Evolutionary conservation across 1,140 invertebrate species (phyloP).

Genomic region (Oryctes rhinoceros): DNA sequence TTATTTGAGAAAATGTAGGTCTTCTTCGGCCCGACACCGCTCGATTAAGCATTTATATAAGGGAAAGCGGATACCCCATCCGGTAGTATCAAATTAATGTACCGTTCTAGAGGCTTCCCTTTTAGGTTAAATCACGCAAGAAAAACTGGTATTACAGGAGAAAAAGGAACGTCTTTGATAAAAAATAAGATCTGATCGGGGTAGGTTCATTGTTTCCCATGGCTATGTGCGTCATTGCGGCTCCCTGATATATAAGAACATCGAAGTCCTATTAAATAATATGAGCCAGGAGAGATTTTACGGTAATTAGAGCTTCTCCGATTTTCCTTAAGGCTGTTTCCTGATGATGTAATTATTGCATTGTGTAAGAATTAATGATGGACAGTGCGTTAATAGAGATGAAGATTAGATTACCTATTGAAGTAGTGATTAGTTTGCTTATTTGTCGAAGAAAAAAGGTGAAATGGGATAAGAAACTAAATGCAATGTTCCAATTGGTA

Average conservation of each 20-base stretch:
- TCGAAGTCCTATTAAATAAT: not conserved
- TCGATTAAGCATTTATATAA: not conserved
- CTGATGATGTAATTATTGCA: not conserved
- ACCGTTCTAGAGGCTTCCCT: constrained; percentile 3
- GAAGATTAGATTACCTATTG: too few species aligned
- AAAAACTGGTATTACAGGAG: not conserved
- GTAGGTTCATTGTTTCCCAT: constrained; percentile 1
- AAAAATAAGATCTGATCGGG: constrained; percentile 18
- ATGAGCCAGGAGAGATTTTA: not conserved
- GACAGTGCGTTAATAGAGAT: too few species aligned
- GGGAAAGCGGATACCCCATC: not conserved
- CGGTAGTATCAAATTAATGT: constrained; percentile 3
- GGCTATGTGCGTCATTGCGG: not conserved
- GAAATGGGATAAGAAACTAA: too few species aligned
- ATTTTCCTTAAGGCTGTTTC: not conserved
- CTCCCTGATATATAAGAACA: not conserved
- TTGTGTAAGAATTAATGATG: not conserved
- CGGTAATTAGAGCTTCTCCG: not conserved
- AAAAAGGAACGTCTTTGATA: not conserved
- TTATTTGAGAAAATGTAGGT: constrained; percentile 9
- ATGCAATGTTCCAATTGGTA: too few species aligned
- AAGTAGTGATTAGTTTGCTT: too few species aligned
- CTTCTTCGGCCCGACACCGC: not conserved
- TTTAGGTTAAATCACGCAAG: constrained; percentile 10
- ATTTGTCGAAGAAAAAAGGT: too few species aligned